These are phyloP conservation scores for Cataglyphis livida DNA, from an alignment of 2,888 invertebrate species.

Conservation along the genomic window DNA sequence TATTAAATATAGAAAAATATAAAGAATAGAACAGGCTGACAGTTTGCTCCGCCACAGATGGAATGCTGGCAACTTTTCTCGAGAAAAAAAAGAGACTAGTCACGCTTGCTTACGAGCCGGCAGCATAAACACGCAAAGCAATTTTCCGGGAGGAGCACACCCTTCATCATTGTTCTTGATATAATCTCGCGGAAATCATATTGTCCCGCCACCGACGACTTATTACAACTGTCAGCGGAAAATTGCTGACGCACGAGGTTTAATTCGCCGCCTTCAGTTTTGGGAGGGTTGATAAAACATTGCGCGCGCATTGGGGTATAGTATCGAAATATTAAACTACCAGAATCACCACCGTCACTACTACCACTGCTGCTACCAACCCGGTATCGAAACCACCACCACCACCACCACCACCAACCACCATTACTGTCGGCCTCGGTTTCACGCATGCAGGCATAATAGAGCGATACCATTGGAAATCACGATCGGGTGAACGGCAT, in stretches of 20 bases:
- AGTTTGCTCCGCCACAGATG: not conserved
- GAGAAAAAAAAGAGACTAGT: slow-evolving; percentile 74
- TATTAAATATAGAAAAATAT: not conserved
- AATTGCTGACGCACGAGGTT: slow-evolving; percentile 81
- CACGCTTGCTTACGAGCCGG: slow-evolving; percentile 77
- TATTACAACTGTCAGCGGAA: slow-evolving; percentile 75
- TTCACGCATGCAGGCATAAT: slow-evolving; percentile 63
- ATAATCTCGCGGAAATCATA: slow-evolving; percentile 80
- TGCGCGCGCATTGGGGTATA: slow-evolving; percentile 53
- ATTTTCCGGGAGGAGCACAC: slow-evolving; percentile 74
- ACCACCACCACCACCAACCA: not conserved
- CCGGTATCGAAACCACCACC: slow-evolving; percentile 17
- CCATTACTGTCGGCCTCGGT: slow-evolving; percentile 49
- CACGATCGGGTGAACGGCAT: slow-evolving; percentile 72
- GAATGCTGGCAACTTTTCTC: slow-evolving; percentile 45
- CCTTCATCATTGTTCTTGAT: slow-evolving; percentile 77
- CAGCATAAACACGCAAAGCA: slow-evolving; percentile 77
- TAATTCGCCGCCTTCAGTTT: slow-evolving; percentile 74
- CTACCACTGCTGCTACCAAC: not conserved
- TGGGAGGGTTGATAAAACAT: slow-evolving; percentile 67
- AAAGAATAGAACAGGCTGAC: not conserved
- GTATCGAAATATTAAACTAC: slow-evolving; percentile 55
- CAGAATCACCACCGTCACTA: not conserved
- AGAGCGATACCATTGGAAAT: slow-evolving; percentile 74
- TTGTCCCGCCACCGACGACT: slow-evolving; percentile 76